phyloP scores from a whole-genome alignment of 2,888 invertebrate species.

The Drosophila yooni region DNA sequence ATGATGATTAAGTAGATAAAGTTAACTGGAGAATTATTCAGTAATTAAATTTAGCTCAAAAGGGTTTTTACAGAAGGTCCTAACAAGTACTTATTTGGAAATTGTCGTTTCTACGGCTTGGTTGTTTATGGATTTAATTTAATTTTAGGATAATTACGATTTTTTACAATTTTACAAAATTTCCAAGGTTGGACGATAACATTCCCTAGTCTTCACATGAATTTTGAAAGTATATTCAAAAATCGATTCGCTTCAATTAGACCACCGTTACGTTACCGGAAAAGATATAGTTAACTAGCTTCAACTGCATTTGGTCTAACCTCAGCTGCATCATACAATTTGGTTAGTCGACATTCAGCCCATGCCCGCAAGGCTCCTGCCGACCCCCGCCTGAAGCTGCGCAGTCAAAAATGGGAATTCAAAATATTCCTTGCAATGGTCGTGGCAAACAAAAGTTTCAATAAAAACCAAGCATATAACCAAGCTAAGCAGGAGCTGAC shows the following conservation, averaged over 20 bases:
- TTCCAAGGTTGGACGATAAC: background rate
- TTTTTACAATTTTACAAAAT: background rate
- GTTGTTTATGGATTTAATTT: background rate
- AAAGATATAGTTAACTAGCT: constrained; percentile 7
- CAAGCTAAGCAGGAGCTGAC: constrained; percentile 46
- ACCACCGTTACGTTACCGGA: background rate
- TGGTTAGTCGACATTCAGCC: constrained; percentile 5
- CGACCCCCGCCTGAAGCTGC: constrained; percentile 1
- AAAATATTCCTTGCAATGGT: constrained; percentile 75
- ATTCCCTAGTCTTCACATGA: background rate
- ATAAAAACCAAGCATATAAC: constrained; percentile 70
- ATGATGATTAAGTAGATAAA: background rate
- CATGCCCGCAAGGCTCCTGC: background rate
- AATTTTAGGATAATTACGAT: background rate
- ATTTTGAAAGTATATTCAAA: background rate
- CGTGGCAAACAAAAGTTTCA: constrained; percentile 78
- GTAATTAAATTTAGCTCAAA: background rate
- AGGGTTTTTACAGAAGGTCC: background rate
- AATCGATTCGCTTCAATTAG: background rate
- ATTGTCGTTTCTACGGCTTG: background rate
- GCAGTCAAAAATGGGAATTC: constrained; percentile 50
- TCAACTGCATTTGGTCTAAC: constrained; percentile 10
- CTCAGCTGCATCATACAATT: constrained; percentile 30
- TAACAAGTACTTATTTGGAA: background rate
- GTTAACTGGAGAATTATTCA: background rate